Conservation (phyloP, 2,888 invertebrate genomes). For the Thecophora atra region DNA sequence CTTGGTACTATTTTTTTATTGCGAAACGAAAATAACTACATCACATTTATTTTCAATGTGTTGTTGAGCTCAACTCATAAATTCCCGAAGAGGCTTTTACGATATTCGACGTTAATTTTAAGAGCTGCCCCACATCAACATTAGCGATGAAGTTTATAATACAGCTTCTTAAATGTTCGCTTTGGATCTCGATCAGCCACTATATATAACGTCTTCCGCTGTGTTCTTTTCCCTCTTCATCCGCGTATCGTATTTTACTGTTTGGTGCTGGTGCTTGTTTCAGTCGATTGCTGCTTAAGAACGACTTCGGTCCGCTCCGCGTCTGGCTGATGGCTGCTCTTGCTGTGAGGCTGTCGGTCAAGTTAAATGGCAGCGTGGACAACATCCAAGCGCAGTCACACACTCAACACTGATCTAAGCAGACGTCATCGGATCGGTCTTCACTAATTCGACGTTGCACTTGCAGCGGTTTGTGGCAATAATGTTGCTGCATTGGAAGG, state of each 20-base stretch:
- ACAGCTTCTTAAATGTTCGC: not conserved
- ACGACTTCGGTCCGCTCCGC: not conserved
- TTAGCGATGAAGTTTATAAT: not conserved
- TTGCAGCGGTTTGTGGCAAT: slow-evolving; percentile 13
- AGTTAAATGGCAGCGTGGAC: slow-evolving; percentile 33
- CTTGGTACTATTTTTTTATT: too few relatives aligned
- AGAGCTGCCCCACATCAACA: not conserved
- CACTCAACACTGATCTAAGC: slow-evolving; percentile 34
- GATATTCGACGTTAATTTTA: not conserved
- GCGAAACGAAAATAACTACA: not conserved
- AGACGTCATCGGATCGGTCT: slow-evolving; percentile 11
- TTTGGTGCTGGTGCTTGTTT: slow-evolving; percentile 7
- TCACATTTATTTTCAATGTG: not conserved
- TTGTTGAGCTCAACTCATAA: not conserved
- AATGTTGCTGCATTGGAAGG: slow-evolving; percentile 12
- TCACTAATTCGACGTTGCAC: not conserved
- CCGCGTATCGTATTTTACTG: not conserved
- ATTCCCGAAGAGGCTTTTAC: not conserved
- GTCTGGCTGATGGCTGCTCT: not conserved
- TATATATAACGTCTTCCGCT: not conserved
- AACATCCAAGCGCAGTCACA: slow-evolving; percentile 36
- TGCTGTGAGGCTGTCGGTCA: slow-evolving; percentile 19
- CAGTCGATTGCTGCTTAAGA: not conserved
- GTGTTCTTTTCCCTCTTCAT: not conserved
- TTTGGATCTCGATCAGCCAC: not conserved